Evolutionary conservation across 2,888 invertebrate genomes (phyloP).

Genomic region (Phoronis australis): DNA sequence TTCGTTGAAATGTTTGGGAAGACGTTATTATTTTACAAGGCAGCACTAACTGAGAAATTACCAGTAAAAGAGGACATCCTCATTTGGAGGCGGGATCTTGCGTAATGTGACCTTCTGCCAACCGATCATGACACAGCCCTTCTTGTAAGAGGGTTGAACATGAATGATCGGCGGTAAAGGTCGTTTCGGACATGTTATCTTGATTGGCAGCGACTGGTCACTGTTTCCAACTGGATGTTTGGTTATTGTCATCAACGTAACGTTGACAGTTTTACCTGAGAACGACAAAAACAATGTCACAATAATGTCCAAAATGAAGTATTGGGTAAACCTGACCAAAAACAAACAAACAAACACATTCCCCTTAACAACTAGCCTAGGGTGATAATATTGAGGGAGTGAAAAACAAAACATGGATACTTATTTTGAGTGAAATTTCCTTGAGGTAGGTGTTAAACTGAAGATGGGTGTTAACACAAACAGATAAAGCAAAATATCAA

Average conservation of each 20-base stretch:
- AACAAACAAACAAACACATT: no score
- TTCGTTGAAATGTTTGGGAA: no score
- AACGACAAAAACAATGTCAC: constrained; percentile 1
- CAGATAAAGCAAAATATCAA: no score
- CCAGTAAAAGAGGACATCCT: constrained; percentile 44
- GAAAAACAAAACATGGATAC: no score
- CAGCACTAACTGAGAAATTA: no score
- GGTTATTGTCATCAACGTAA: constrained; percentile 41
- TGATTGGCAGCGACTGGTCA: constrained; percentile 35
- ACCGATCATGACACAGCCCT: constrained; percentile 43
- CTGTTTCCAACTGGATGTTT: constrained; percentile 39
- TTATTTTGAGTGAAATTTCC: no score
- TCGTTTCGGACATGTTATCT: constrained; percentile 41
- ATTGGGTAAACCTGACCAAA: no score
- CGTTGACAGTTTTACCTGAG: constrained; percentile 25
- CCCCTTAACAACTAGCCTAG: no score
- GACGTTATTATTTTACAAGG: no score
- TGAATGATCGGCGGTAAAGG: constrained; percentile 37
- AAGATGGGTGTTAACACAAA: no score
- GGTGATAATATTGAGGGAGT: no score
- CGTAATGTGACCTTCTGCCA: constrained; percentile 44
- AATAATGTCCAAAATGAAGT: not conserved
- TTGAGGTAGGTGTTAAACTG: no score
- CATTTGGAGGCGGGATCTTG: constrained; percentile 28
- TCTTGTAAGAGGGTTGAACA: constrained; percentile 48